These are phyloP conservation scores for Melospiza georgiana DNA, from an alignment of 2,113 vertebrate genomes.

Conservation along the genomic window DNA sequence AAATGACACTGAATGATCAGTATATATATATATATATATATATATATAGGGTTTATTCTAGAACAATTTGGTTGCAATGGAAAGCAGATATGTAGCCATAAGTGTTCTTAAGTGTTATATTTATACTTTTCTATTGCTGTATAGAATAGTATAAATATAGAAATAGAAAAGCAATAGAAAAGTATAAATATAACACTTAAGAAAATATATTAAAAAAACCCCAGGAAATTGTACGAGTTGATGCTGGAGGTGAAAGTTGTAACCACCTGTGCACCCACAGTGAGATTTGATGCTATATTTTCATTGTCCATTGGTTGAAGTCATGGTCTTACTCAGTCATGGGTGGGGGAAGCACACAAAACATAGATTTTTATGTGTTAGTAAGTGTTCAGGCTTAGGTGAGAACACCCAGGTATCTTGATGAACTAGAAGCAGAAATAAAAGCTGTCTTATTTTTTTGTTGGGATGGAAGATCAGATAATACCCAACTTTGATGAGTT, in stretches of 20 bases:
- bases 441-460: background rate
- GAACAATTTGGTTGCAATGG: background rate
- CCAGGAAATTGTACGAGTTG: background rate
- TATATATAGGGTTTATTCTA: background rate
- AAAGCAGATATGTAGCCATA: background rate
- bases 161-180: background rate
- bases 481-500: background rate
- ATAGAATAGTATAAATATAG: no score
- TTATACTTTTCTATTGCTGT: no score
- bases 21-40: no score
- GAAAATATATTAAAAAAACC: background rate
- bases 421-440: background rate
- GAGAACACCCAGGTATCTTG: background rate
- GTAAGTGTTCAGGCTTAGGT: background rate
- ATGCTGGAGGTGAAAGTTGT: background rate
- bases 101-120: no score
- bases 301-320: accelerated
- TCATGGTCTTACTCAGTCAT: background rate
- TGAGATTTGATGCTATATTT: background rate
- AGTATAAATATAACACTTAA: background rate
- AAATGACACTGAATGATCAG: background rate
- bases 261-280: background rate
- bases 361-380: background rate
- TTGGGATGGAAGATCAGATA: background rate
- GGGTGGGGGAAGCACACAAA: background rate